Evolutionary conservation across 92 coral and sea anemone species (phyloP).

Genomic region (Parazoanthus darwini): DNA sequence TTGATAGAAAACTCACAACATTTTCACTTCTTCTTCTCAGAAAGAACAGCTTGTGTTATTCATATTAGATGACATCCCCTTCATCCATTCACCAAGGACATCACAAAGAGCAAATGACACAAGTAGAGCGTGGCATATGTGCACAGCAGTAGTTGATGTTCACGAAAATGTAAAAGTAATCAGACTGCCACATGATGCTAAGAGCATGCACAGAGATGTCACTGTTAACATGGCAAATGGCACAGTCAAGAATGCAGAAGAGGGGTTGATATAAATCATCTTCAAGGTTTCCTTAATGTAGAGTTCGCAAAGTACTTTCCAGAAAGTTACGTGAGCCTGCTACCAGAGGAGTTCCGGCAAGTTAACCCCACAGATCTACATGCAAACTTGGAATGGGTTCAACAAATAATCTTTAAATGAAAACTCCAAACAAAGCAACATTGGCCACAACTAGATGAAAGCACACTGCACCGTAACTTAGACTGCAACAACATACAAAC

Average conservation of each 20-base stretch:
- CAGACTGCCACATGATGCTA: neutral
- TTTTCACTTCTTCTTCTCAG: neutral
- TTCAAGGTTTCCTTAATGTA: neutral
- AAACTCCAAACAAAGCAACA: no score
- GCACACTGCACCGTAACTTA: no score
- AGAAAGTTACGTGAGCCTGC: conserved; percentile 16
- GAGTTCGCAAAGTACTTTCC: conserved; percentile 13
- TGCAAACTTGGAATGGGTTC: neutral
- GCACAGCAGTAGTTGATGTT: neutral
- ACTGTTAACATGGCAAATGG: neutral
- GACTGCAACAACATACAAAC: no score
- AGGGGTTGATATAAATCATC: neutral
- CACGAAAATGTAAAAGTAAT: conserved; percentile 13
- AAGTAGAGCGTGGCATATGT: conserved; percentile 21
- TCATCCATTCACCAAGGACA: conserved; percentile 15
- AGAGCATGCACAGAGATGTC: neutral
- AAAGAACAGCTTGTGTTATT: neutral
- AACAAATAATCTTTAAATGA: no score
- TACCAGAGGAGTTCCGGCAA: neutral
- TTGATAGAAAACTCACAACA: no score
- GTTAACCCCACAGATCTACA: neutral
- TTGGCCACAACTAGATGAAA: no score
- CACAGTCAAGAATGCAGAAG: neutral
- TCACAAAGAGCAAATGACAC: neutral
- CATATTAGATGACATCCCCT: conserved; percentile 1